Percentiles rank a stretch among this genome's conserved stretches.
phyloP scores from a whole-genome alignment of 2,113 vertebrate species.

The Gobiocypris rarus region DNA sequence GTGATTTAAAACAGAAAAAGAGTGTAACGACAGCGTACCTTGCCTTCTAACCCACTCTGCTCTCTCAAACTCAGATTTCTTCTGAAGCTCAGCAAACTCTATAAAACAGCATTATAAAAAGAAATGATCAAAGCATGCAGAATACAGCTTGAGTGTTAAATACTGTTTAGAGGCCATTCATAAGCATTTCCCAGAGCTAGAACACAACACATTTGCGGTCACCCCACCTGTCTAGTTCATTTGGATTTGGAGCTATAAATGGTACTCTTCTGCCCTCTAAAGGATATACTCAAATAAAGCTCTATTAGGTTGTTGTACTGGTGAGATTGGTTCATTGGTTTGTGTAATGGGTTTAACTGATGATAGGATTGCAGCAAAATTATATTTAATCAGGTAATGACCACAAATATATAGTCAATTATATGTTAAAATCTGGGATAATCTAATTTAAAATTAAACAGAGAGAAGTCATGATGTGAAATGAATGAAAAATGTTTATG shows the following conservation, averaged over 20 bases:
- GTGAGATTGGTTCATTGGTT: not conserved
- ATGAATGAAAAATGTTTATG: not conserved
- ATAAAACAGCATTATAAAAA: slow-evolving; percentile 25
- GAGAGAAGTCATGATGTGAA: not conserved
- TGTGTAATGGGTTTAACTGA: not conserved
- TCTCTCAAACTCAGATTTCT: slow-evolving; percentile 93
- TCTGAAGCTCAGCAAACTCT: slow-evolving; percentile 94
- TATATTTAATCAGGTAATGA: too few relatives aligned
- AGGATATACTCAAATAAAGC: slow-evolving; percentile 62
- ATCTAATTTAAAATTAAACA: not conserved
- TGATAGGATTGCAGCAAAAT: too few relatives aligned
- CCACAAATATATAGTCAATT: not conserved
- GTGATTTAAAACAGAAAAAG: not conserved
- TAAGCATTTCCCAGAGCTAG: not conserved
- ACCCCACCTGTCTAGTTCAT: not conserved
- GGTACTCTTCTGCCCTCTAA: slow-evolving; percentile 69
- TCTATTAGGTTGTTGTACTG: slow-evolving; percentile 4
- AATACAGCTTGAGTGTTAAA: not conserved
- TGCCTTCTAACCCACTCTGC: slow-evolving; percentile 98
- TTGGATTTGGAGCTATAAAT: not conserved
- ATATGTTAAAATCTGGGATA: not conserved
- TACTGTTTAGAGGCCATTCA: slow-evolving; percentile 8
- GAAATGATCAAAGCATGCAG: not conserved
- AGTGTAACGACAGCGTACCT: slow-evolving; percentile 73
- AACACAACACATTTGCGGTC: slow-evolving; percentile 3